Evolutionary conservation across 2,113 vertebrate species (phyloP), one percentile per base, ranked within the genome.

Genomic region (Hypomesus transpacificus): DNA sequence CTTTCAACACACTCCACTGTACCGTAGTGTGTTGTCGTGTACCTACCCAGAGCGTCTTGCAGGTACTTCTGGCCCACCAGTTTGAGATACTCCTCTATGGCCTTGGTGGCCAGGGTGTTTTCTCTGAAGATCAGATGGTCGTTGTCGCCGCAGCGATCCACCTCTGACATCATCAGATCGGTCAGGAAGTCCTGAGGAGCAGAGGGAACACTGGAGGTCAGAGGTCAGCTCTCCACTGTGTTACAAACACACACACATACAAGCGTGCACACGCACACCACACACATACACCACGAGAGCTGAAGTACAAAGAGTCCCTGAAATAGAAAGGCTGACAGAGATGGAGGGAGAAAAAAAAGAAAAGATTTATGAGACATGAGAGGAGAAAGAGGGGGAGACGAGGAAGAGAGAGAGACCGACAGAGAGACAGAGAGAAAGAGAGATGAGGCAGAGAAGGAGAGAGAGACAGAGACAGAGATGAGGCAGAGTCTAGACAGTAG

Each of bases 81-180:
- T 89, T 98, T 99, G 87, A 99, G 92, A 87, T 98, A 98, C 75
- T 98, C 95, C 81, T 99, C 97, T 0, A 99, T 96, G 67, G 96
- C 97, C 87, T 99, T 99, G 18, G 97, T 98, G 13, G 96, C 96
- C 75, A 99, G 80, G 0, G 96, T 99, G 85, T 99, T 99, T 84
- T 99, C 97, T 76, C 96, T 91, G 90, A 99, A 98, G 85, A 99
- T 97, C 80, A 99, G 94, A 84, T 99, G 96, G 80, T 99, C 97
- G 0, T 99, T 99, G 85, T 99, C 97, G 67, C 95, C 96, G 46
- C 97, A 99, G 82, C 97, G 95, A 88, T 99, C 97, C 54, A 99
- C 96, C 88, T 99, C 97, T 2, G 96, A 97, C 97, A 99, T 98
- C 95, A 99, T 98, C 83, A 99, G 90, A 84, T 99, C 97, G 0